These are phyloP conservation scores for Trialeurodes vaporariorum DNA, from an alignment of 1,140 invertebrate species.

Conservation along the genomic window DNA sequence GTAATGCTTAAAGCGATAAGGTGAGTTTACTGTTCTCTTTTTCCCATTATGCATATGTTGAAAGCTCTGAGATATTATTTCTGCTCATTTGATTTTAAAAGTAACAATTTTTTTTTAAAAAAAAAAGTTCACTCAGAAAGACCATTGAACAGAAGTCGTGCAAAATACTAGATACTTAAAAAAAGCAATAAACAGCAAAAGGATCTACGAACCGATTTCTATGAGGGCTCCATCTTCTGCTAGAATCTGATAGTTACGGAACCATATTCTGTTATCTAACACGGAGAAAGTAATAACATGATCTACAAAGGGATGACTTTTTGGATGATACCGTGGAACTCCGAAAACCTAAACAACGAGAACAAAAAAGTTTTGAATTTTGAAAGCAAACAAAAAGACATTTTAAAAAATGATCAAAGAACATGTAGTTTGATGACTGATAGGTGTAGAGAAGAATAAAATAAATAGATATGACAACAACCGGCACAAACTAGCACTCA, in stretches of 20 bases:
- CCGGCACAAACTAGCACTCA: too few relatives aligned
- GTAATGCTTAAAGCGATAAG: too few relatives aligned
- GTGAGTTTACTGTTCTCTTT: too few relatives aligned
- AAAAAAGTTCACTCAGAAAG: not conserved
- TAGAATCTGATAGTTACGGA: conserved; percentile 95
- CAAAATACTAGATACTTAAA: conserved; percentile 78
- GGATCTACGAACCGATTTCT: conserved; percentile 63
- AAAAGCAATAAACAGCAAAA: conserved; percentile 10
- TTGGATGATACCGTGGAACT: conserved; percentile 92
- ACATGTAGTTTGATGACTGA: too few relatives aligned
- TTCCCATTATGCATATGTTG: too few relatives aligned
- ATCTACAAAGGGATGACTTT: conserved; percentile 98
- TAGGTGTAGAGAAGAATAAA: too few relatives aligned
- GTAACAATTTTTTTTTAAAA: not conserved
- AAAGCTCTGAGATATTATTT: too few relatives aligned
- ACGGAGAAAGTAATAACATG: conserved; percentile 90
- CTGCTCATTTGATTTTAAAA: too few relatives aligned
- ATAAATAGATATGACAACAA: too few relatives aligned
- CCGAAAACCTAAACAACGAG: conserved; percentile 88
- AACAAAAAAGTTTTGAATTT: too few relatives aligned
- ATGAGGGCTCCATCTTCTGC: conserved; percentile 88
- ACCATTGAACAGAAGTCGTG: conserved; percentile 76
- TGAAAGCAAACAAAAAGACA: too few relatives aligned
- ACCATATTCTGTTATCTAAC: conserved; percentile 93
- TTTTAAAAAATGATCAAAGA: too few relatives aligned